Percentiles rank a stretch among this genome's conserved stretches.
phyloP scores from a whole-genome alignment of 2,113 vertebrate species.

The Mugil cephalus region DNA sequence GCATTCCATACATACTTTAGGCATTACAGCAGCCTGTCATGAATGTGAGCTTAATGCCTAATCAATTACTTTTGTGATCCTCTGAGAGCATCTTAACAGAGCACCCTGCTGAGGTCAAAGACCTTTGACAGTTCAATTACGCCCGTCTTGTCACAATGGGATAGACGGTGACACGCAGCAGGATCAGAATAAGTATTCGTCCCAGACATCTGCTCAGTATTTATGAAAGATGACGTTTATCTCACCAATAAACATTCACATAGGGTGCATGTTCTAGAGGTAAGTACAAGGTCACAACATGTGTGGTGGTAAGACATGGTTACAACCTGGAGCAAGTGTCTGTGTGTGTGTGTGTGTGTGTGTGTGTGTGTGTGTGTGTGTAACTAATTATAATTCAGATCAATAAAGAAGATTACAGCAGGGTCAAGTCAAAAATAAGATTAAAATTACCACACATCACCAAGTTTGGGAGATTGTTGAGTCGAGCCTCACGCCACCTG shows the following conservation, averaged over 20 bases:
- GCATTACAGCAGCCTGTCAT: constrained; percentile 29
- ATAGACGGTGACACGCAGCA: constrained; percentile 20
- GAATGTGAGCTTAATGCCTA: constrained; percentile 58
- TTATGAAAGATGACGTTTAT: constrained; percentile 25
- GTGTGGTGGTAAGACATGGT: constrained; percentile 12
- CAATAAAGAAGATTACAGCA: constrained; percentile 25
- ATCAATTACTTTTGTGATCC: constrained; percentile 71
- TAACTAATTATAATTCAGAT: constrained; percentile 20
- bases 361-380: constrained; percentile 4
- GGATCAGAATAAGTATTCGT: constrained; percentile 48
- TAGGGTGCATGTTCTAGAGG: background rate
- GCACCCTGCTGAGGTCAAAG: constrained; percentile 50
- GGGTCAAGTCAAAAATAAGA: constrained; percentile 27
- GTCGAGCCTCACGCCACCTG: constrained; percentile 53
- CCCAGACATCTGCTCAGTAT: constrained; percentile 37
- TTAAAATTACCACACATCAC: constrained; percentile 14
- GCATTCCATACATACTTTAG: constrained; percentile 59
- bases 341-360: constrained; percentile 6
- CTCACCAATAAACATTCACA: constrained; percentile 11
- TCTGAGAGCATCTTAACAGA: constrained; percentile 54
- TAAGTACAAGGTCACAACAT: constrained; percentile 28
- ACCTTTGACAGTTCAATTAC: constrained; percentile 64
- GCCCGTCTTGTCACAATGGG: constrained; percentile 28
- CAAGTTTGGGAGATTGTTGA: constrained; percentile 5
- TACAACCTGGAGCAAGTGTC: background rate